Evolutionary conservation across 37 sponge, comb jelly and placozoan species (phyloP), one percentile per base, ranked within the genome.

Genomic region (Axinella damicornis): DNA sequence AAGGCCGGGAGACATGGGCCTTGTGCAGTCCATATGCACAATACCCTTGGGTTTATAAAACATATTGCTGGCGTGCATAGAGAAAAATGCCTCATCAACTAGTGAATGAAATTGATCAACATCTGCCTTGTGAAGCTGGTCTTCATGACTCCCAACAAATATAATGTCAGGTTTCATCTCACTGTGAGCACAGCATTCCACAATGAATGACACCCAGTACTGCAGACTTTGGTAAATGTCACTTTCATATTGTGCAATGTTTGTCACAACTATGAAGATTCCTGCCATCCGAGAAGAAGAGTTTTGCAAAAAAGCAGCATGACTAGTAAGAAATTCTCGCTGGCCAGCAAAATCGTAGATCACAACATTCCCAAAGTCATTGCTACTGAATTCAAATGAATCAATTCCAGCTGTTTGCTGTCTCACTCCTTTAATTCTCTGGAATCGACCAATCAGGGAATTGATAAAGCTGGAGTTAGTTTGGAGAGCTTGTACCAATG

Each of bases 281-380:
- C 65, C 39, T 35, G 84, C 41, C 56, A 62, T 55, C 34, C 62
- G 27, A 14, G 16, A 22, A 19, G 33, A 33, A 18, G 32, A 19
- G 25, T 40, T 31, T 53, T 84, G 76, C 61, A 84, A 34, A 21
- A 74, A 60, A 17, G 69, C 76, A 59, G 64, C 27, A 39, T 84
- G 84, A 39, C 76, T 74, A 2, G 68, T 63, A 75, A 74, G 59
- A 54, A 74, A 84, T 5, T 84, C 76, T 13, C 35, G 57, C 22
- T 84, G 84, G 17, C 84, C 84, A 62, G 84, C 84, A 64, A 84
- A 75, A 41, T 84, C 84, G 58, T 32, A 84, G 18, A 84, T 34
- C 32, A 84, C 20, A 24, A 74, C 53, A 38, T 84, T 59, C 15
- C 81, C 81, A 84, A 62, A 74, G 16, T 53, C 33, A 36, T 18